phyloP scores from a whole-genome alignment of 2,888 invertebrate species.

The Apamea anceps region DNA sequence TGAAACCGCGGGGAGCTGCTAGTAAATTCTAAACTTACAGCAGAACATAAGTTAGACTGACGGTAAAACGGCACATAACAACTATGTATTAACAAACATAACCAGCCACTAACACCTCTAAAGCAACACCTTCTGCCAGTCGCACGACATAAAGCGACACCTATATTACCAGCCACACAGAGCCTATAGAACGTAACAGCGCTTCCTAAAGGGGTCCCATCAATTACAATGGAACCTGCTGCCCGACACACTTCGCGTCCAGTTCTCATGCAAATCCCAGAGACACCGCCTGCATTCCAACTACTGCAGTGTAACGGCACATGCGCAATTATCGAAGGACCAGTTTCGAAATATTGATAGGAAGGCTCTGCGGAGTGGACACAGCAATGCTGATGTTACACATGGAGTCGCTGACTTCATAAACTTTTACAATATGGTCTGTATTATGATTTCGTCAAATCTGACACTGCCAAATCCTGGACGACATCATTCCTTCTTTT shows the following conservation, averaged over 20 bases:
- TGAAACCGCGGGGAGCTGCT: no score
- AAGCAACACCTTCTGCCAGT: neutral
- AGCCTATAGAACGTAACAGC: slow-evolving; percentile 25
- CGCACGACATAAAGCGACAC: neutral
- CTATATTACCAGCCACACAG: neutral
- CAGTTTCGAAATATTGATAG: slow-evolving; percentile 61
- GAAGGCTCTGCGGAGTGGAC: slow-evolving; percentile 1
- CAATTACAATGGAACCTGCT: slow-evolving; percentile 70
- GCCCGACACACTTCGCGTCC: slow-evolving; percentile 70
- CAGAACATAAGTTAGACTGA: neutral
- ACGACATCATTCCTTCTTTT: neutral
- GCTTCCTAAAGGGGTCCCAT: slow-evolving; percentile 49
- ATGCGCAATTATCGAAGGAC: slow-evolving; percentile 60
- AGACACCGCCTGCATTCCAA: slow-evolving; percentile 69
- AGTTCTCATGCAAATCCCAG: slow-evolving; percentile 74
- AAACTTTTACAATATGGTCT: neutral
- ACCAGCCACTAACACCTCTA: neutral
- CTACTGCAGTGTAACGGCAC: slow-evolving; percentile 63
- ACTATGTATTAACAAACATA: slow-evolving; percentile 25
- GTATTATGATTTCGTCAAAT: neutral
- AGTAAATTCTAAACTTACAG: neutral
- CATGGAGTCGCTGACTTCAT: neutral
- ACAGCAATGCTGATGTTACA: neutral
- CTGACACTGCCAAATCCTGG: neutral
- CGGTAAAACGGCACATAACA: slow-evolving; percentile 3